Evolutionary conservation across 2,113 vertebrate genomes (phyloP).

Genomic region (Cnemophilus loriae): DNA sequence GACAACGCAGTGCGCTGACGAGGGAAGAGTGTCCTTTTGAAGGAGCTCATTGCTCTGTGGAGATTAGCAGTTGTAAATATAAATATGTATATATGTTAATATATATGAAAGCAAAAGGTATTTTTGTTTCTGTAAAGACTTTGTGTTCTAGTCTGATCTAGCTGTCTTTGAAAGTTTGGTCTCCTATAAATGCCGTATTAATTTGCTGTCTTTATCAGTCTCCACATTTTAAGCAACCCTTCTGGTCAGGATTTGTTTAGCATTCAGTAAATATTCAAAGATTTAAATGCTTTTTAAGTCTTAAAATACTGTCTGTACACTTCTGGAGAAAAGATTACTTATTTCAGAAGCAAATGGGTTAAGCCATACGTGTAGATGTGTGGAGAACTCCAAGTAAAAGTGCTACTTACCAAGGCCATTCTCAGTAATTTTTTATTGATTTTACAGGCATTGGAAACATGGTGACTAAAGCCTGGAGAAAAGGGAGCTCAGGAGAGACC

Average conservation of each 20-base stretch:
- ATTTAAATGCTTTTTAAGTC: not conserved
- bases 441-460: not conserved
- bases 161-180: not conserved
- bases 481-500: not conserved
- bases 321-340: not conserved
- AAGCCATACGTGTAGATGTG: not conserved
- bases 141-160: not conserved
- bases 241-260: not conserved
- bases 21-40: not conserved
- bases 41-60: not conserved
- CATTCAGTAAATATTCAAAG: not conserved
- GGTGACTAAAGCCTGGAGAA: not conserved
- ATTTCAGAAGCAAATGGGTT: not conserved
- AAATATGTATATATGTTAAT: not conserved
- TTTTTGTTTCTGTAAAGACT: not conserved
- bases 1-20: fast-evolving
- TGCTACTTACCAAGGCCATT: not conserved
- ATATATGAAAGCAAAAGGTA: not conserved
- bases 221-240: not conserved
- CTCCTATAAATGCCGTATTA: not conserved
- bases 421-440: not conserved
- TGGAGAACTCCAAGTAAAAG: not conserved
- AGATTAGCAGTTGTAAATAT: not conserved
- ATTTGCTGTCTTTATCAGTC: not conserved
- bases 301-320: not conserved